Evolutionary conservation across 2,797 vertebrate genomes (phyloP).

Genomic region (Falco rusticolus): DNA sequence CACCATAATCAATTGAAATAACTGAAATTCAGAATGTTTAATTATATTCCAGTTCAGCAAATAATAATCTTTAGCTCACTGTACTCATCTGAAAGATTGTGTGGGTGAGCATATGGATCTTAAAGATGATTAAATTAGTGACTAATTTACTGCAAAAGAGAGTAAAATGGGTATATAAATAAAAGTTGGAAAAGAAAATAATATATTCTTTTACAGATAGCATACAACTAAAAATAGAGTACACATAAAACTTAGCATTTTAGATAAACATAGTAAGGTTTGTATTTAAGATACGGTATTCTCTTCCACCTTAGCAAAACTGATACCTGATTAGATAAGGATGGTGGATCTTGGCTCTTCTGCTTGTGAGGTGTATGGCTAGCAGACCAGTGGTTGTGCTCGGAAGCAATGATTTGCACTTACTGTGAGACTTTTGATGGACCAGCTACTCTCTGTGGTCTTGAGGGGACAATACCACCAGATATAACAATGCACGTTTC

Average conservation of each 20-base stretch:
- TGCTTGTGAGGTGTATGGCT: background rate
- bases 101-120: conserved; percentile 12
- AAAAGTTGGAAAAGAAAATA: background rate
- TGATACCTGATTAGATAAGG: background rate
- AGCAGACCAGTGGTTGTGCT: background rate
- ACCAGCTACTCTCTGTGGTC: background rate
- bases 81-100: conserved; percentile 3
- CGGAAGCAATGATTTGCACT: background rate
- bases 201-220: background rate
- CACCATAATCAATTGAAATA: background rate
- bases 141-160: conserved; percentile 36
- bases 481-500: background rate
- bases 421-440: background rate
- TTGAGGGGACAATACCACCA: background rate
- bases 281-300: background rate
- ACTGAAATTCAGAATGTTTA: conserved; percentile 35
- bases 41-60: conserved; percentile 29
- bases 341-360: background rate
- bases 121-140: conserved; percentile 59
- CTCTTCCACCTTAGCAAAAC: background rate
- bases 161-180: conserved; percentile 23
- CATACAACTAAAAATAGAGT: background rate
- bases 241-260: background rate
- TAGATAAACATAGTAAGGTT: background rate
- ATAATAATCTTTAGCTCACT: conserved; percentile 45